Evolutionary conservation across 35 echinoderm and acorn worm species (phyloP), one percentile per base, ranked within the genome.

Genomic region (Apostichopus californicus): DNA sequence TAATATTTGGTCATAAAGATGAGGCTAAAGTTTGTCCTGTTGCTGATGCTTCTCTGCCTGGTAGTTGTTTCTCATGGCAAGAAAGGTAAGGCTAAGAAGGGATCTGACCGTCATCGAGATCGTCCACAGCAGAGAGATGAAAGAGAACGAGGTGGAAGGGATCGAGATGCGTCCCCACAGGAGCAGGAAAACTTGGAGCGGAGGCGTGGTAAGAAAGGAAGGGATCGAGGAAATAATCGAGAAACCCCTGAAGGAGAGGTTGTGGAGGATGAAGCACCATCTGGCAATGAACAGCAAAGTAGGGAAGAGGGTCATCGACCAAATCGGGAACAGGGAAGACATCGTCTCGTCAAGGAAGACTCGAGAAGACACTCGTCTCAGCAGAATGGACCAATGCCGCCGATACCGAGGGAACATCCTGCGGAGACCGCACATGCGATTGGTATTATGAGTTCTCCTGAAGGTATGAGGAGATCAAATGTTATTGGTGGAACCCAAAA

Each of bases 301-400:
- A 83, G 80, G 11, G 80, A 83, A 8, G 55, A 34, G 15, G 55
- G 15, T 54, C 6, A 17, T 55, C 4, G 18, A 9, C 14, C 13
- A 34, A 83, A 56, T 56, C 5, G 11, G 55, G 7, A 3, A 34
- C 80, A 55, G 6, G 55, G 80, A 55, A 10, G 46, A 14, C 64
- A 11, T 25, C 80, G 28, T 15, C 80, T 87, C 21, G 6, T 59
- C 4, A 87, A 87, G 86, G 23, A 24, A 64, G 86, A 87, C 26
- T 58, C 86, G 17, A 87, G 86, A 18, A 66, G 86, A 34, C 26
- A 65, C 57, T 20, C 86, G 9, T 87, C 86, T 6, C 86, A 87
- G 86, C 86, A 87, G 23, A 87, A 87, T 87, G 86, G 86, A 59
- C 86, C 86, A 59, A 20, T 87, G 57, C 80, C 80, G 34, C 64